Conservation (phyloP, 1,140 invertebrate genomes). For the Lepidurus arcticus region DNA sequence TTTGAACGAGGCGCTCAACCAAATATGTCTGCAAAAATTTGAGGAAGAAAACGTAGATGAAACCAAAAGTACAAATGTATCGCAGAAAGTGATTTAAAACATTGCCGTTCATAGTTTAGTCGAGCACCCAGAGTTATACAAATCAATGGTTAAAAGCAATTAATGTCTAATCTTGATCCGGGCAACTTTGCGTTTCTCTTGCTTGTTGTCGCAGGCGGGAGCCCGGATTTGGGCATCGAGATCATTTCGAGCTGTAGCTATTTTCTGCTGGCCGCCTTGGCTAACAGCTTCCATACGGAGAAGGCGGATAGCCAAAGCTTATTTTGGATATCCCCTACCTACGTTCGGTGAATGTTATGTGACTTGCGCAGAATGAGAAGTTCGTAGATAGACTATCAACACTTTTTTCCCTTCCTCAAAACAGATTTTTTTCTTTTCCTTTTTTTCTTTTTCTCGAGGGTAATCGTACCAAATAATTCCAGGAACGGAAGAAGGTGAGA, state of each 20-base stretch:
- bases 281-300: neutral
- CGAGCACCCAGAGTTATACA: too few species aligned
- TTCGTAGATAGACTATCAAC: neutral
- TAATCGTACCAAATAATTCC: neutral
- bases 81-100: too few species aligned
- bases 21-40: constrained; percentile 34
- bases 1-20: constrained; percentile 39
- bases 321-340: constrained; percentile 19
- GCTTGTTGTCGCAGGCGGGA: neutral
- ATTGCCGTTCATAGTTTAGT: too few species aligned
- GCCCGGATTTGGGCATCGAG: constrained; percentile 3
- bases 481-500: neutral
- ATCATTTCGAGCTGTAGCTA: constrained; percentile 7
- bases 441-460: neutral
- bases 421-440: neutral
- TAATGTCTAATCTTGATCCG: neutral
- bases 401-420: neutral
- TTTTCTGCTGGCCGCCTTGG: neutral
- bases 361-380: neutral
- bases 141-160: too few species aligned
- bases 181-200: neutral
- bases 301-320: neutral
- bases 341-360: neutral
- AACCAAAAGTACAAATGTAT: neutral
- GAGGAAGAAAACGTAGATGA: constrained; percentile 10